Evolutionary conservation across 2,797 vertebrate genomes (phyloP).

Genomic region (Botia kubotai): DNA sequence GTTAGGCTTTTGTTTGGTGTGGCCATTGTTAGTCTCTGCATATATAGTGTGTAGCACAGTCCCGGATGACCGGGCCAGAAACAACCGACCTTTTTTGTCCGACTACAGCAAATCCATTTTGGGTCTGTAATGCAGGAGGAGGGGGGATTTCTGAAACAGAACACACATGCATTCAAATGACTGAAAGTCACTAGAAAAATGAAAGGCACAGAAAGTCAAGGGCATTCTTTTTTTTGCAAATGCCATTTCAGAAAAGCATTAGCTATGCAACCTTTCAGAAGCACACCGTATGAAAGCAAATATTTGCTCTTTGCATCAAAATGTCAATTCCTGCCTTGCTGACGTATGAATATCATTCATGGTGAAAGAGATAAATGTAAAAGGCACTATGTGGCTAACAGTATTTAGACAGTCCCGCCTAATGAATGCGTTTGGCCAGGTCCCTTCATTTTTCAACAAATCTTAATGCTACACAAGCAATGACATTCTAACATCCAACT

Average conservation of each 20-base stretch:
- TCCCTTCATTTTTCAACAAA: too few species aligned
- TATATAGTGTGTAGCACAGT: conserved; percentile 80
- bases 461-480: too few species aligned
- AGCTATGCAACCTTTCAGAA: conserved; percentile 25
- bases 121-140: conserved; percentile 99
- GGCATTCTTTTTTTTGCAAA: conserved; percentile 2
- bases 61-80: conserved; percentile 75
- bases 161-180: conserved; percentile 23
- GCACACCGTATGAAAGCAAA: neutral
- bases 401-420: neutral
- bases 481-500: too few species aligned
- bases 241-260: conserved; percentile 50
- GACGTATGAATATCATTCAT: neutral
- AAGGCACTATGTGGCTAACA: neutral
- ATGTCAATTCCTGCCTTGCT: conserved; percentile 12
- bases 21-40: conserved; percentile 88
- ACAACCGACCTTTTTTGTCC: conserved; percentile 77
- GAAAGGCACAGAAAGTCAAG: conserved; percentile 27
- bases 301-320: conserved; percentile 12
- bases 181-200: conserved; percentile 6
- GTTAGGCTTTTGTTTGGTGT: conserved; percentile 77
- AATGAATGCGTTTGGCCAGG: too few species aligned
- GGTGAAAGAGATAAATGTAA: neutral
- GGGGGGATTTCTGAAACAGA: conserved; percentile 91
- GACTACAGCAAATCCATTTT: conserved; percentile 99